A percentile compares a stretch with the other conserved stretches of the same genome.
These are phyloP conservation scores for Periophthalmus modestus DNA, from an alignment of 2,113 vertebrate species.

Conservation along the genomic window DNA sequence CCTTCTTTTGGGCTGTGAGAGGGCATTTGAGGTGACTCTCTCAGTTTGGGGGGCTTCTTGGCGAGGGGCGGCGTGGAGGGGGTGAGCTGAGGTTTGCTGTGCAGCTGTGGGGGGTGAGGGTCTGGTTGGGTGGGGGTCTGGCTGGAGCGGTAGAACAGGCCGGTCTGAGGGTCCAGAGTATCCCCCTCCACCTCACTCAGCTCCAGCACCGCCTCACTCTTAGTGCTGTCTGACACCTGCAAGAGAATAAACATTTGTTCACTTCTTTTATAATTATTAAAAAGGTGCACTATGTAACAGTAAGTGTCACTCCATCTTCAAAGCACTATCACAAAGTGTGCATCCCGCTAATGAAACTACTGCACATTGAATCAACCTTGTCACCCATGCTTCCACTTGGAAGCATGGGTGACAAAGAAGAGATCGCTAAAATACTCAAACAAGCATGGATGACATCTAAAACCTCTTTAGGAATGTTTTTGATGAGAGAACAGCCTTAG, in stretches of 20 bases:
- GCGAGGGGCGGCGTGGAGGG: slow-evolving; percentile 75
- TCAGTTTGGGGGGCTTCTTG: slow-evolving; percentile 80
- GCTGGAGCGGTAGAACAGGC: slow-evolving; percentile 92
- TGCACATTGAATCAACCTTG: too few species aligned
- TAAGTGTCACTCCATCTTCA: too few species aligned
- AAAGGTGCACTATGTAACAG: too few species aligned
- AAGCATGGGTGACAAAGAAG: too few species aligned
- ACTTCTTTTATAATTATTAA: too few species aligned
- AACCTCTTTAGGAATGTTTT: too few species aligned
- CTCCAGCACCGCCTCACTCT: slow-evolving; percentile 82
- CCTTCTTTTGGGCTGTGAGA: slow-evolving; percentile 79
- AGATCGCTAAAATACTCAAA: too few species aligned
- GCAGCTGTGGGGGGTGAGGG: slow-evolving; percentile 65
- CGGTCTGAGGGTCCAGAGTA: slow-evolving; percentile 97
- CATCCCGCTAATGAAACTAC: too few species aligned
- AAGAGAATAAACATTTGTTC: not conserved
- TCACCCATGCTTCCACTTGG: too few species aligned
- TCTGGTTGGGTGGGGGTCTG: slow-evolving; percentile 67
- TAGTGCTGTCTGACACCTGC: slow-evolving; percentile 82
- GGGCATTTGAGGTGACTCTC: slow-evolving; percentile 54
- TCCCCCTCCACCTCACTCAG: slow-evolving; percentile 93
- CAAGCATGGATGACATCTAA: too few species aligned
- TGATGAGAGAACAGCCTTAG: too few species aligned
- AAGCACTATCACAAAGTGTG: too few species aligned
- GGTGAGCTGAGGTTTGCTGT: slow-evolving; percentile 72